Evolutionary conservation across 2,797 vertebrate species (phyloP), one percentile per base, ranked within the genome.

Genomic region (Eulemur coronatus): DNA sequence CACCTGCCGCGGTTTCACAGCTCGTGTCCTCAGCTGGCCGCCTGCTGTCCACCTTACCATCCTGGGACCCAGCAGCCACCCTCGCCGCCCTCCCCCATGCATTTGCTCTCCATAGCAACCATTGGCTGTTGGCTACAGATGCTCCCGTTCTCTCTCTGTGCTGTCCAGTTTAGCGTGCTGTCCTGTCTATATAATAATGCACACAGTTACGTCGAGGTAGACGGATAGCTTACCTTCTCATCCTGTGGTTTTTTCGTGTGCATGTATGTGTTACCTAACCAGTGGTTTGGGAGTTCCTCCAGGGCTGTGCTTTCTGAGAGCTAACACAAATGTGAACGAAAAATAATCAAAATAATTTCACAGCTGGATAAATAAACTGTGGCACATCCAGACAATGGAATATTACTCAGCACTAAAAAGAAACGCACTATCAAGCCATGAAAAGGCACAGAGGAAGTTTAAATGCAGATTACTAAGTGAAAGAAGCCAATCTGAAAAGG

Each of bases 341-440:
- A 30, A 33, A 79, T 9, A 61, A 72, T 72, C 46, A 67, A 50
- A 82, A 57, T 26, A 30, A 88, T 28, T 3, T 17, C 75, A 35
- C 9, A 17, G 38, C 52, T 65, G 55, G 38, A 41, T 35, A 41
- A 26, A 63, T 24, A 91, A 70, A 73, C 12, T 20, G 81, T 63
- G 20, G 26, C 28, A 43, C 26, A 26, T 12, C 26, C 59, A 92
- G 48, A 52, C 26, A 57, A 38, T 35, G 78, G 67, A 24, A 38
- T 69, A 46, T 38, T 67, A 61, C 65, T 87, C 28, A 35, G 28
- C 52, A 43, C 52, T 79, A 11, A 59, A 89, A 95, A 91, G 33
- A 93, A 69, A 78, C 43, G 48, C 89, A 35, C 22, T 43, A 30
- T 35, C n/a, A 43, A 81, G 28, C 46, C 72, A 50, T 46, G 75